Conservation (phyloP, 2,797 vertebrate genomes). For the Pantherophis vulpinus region DNA sequence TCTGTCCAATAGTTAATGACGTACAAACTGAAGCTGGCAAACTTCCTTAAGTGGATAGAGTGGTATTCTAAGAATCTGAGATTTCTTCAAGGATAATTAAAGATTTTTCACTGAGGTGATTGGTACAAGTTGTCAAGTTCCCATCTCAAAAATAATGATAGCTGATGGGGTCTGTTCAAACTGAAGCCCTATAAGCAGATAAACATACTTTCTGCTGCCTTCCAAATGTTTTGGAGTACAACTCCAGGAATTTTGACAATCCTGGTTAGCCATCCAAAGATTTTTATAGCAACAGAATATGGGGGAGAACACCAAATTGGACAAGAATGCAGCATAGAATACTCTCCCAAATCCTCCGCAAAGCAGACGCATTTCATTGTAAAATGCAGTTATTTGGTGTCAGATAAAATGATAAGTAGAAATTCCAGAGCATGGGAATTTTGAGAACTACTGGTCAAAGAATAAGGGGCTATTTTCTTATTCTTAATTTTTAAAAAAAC, state of each 20-base stretch:
- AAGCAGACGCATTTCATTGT: not conserved
- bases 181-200: not conserved
- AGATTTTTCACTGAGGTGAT: not conserved
- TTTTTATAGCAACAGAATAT: not conserved
- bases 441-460: not conserved
- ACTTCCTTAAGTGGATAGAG: not conserved
- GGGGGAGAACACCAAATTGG: not conserved
- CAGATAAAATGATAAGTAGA: not conserved
- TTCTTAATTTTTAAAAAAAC: not conserved
- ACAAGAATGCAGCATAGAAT: not conserved
- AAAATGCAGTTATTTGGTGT: not conserved
- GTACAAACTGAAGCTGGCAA: not conserved
- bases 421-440: not conserved
- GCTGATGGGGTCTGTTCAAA: not conserved
- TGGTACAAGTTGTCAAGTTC: not conserved
- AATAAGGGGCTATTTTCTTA: not conserved
- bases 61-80: not conserved
- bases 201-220: not conserved
- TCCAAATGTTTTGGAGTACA: not conserved
- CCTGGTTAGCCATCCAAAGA: not conserved
- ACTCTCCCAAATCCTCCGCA: not conserved
- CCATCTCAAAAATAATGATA: not conserved
- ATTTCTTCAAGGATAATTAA: not conserved
- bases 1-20: not conserved
- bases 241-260: not conserved